These are phyloP conservation scores for Lamprologus speciosus DNA, from an alignment of 2,113 vertebrate species.

Conservation along the genomic window DNA sequence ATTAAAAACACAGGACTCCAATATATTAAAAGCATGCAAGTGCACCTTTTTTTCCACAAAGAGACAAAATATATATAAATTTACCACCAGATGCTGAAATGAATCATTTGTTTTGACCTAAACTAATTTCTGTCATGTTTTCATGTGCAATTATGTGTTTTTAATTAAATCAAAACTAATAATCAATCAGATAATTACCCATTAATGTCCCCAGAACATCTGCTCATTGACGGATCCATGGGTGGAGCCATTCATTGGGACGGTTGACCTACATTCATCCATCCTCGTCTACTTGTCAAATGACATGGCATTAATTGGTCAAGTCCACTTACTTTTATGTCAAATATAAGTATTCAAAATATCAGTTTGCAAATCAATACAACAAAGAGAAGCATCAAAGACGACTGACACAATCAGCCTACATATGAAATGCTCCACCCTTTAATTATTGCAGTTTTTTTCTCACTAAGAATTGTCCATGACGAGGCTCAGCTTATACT, in stretches of 20 bases:
- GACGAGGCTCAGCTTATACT: neutral
- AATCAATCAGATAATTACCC: conserved; percentile 54
- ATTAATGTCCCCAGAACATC: conserved; percentile 57
- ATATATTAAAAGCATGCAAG: neutral
- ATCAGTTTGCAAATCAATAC: neutral
- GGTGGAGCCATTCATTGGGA: neutral
- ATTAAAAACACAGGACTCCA: neutral
- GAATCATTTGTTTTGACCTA: conserved; percentile 58
- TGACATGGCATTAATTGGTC: neutral
- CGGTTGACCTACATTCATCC: conserved; percentile 15
- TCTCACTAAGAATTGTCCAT: neutral
- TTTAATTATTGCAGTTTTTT: conserved; percentile 20
- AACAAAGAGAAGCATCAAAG: neutral
- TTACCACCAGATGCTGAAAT: conserved; percentile 30
- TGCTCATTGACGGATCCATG: conserved; percentile 32
- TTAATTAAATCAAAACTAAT: conserved; percentile 63
- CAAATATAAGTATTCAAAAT: neutral
- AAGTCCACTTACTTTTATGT: neutral
- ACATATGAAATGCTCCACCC: neutral
- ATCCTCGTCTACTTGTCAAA: conserved; percentile 9
- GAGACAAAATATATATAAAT: neutral
- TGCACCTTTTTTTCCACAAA: neutral
- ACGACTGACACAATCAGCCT: neutral
- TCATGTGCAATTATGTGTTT: conserved; percentile 49
- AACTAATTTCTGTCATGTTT: conserved; percentile 65